Evolutionary conservation across 1,140 invertebrate genomes (phyloP), one percentile per base, ranked within the genome.

Genomic region (Babylonia areolata): DNA sequence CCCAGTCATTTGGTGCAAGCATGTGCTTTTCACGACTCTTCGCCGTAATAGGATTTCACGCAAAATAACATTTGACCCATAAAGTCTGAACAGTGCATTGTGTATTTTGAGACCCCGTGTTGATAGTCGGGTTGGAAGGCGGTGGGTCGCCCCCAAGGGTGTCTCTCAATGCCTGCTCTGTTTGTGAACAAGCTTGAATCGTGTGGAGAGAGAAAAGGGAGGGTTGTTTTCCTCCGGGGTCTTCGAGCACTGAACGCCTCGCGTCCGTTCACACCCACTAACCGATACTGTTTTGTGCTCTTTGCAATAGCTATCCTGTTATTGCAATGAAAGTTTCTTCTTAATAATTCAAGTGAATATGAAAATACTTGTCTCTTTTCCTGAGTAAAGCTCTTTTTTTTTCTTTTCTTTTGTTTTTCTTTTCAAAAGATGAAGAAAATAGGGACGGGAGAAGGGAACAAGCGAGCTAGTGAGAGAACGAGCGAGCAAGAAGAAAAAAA

Each of bases 101-200:
- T 64, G 58, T 12, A 23, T 23, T 64, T 23, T 12, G 23, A 23
- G 17, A 2, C 17, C 46, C 46, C 17, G 46, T 51, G 17, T 23
- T 64, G 58, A 64, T 64, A 64, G 6, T 64, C 5, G 58, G 28
- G 6, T 64, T 64, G 15, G 58, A 64, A 64, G 58, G 58, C 28
- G 58, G 58, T 64, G 58, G 58, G 58, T 64, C 58, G 17, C 58
- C 58, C 58, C 58, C 58, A 64, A 64, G 58, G 58, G 28, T 64
- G 15, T 23, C 58, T 23, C 58, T 64, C 58, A 64, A 64, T 23
- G 58, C 58, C 58, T 28, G 58, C 58, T 64, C 58, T 64, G 58
- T 64, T 64, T 64, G 58, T 64, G 58, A 64, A 64, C 58, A 64
- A 64, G 58, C 58, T 23, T 64, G 58, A 64, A n/a, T n/a, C 58